These are phyloP conservation scores for Drosophila ohnishii DNA, from an alignment of 1,140 invertebrate genomes.

Conservation along the genomic window DNA sequence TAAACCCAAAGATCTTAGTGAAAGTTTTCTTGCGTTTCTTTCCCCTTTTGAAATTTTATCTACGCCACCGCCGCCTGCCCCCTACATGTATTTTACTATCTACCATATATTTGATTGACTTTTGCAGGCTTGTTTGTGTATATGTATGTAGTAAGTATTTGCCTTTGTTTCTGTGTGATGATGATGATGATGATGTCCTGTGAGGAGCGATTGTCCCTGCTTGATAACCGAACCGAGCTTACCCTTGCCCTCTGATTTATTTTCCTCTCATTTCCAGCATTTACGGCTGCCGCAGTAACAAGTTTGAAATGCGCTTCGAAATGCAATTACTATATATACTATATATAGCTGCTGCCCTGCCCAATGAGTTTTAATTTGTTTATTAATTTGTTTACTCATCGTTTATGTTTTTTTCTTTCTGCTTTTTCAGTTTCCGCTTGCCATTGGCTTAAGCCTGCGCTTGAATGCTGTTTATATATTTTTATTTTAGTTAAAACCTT, in stretches of 20 bases:
- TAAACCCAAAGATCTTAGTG: conserved; percentile 40
- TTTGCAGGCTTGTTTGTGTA: conserved; percentile 76
- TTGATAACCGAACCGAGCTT: conserved; percentile 54
- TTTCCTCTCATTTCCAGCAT: conserved; percentile 67
- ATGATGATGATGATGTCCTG: conserved; percentile 23
- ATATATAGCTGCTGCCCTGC: conserved; percentile 47
- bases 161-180: conserved; percentile 55
- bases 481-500: conserved; percentile 18
- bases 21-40: conserved; percentile 40
- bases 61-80: conserved; percentile 8
- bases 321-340: conserved; percentile 17
- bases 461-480: conserved; percentile 31
- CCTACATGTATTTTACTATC: conserved; percentile 51
- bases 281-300: conserved; percentile 67
- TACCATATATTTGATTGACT: conserved; percentile 59
- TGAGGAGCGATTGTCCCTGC: conserved; percentile 36
- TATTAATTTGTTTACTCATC: conserved; percentile 21
- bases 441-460: conserved; percentile 37
- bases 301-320: conserved; percentile 66
- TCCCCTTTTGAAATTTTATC: conserved; percentile 23
- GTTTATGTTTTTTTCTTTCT: conserved; percentile 23
- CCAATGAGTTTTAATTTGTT: conserved; percentile 39
- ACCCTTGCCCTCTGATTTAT: conserved; percentile 46
- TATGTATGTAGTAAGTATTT: conserved; percentile 81
- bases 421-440: conserved; percentile 58